Conservation (phyloP, 1,140 invertebrate genomes). For the Cotesia glomerata region DNA sequence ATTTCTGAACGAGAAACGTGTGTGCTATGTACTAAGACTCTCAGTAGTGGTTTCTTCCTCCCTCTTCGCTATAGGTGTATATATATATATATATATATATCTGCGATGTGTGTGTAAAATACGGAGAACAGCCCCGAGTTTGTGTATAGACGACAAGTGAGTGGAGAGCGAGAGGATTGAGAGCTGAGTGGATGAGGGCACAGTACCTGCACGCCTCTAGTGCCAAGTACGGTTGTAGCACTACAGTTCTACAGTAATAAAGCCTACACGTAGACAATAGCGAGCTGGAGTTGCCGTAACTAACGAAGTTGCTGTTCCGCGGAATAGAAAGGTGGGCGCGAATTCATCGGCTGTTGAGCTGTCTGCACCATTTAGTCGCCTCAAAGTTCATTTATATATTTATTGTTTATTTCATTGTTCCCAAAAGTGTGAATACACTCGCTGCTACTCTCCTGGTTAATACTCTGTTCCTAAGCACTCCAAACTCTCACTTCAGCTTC, state of each 20-base stretch:
- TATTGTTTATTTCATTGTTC: conserved; percentile 5
- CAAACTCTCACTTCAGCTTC: no score
- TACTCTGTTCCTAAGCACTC: no score
- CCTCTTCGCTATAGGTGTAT: no score
- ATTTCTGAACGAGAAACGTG: conserved; percentile 3
- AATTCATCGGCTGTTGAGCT: conserved; percentile 24
- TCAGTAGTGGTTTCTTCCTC: no score
- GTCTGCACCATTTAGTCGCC: conserved; percentile 10
- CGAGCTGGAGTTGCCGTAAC: conserved; percentile 39
- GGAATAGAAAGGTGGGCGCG: conserved; percentile 27
- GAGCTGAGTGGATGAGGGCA: not conserved
- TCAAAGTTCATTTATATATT: conserved; percentile 10
- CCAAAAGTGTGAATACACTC: no score
- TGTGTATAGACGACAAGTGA: conserved; percentile 1
- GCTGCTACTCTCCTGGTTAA: no score
- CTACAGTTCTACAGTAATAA: conserved; percentile 19
- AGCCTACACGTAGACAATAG: conserved; percentile 31
- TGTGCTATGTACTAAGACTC: no score
- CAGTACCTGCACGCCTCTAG: no score
- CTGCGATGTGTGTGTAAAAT: not conserved
- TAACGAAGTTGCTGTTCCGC: conserved; percentile 37
- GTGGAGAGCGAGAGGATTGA: not conserved
- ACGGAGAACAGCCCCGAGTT: not conserved
- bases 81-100: no score
- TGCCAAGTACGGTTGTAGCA: no score